Conservation (phyloP, 2,888 invertebrate genomes). For the Nyleta sp. region DNA sequence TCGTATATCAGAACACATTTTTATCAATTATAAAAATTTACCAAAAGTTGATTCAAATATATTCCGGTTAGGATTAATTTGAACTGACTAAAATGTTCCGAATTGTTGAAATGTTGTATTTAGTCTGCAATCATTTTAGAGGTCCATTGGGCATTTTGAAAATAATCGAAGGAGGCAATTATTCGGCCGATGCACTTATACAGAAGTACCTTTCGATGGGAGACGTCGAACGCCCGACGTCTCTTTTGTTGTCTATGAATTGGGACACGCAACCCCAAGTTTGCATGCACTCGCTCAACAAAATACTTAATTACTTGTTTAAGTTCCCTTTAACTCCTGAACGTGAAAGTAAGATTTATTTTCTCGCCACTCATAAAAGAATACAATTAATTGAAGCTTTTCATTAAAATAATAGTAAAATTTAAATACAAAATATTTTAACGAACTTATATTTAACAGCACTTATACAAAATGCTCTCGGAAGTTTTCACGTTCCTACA, state of each 20-base stretch:
- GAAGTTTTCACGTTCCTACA: conserved; percentile 90
- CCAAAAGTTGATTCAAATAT: neutral
- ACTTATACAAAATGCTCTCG: conserved; percentile 89
- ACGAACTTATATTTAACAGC: conserved; percentile 66
- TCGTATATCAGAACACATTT: too few species aligned
- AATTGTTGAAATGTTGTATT: too few species aligned
- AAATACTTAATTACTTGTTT: conserved; percentile 87
- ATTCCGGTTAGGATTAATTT: too few species aligned
- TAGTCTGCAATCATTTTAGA: too few species aligned
- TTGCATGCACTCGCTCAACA: conserved; percentile 89
- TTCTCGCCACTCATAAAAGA: too few species aligned
- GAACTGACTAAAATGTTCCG: too few species aligned
- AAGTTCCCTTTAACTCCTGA: conserved; percentile 85
- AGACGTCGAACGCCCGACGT: conserved; percentile 88
- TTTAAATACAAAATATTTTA: conserved; percentile 6
- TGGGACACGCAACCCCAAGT: conserved; percentile 91
- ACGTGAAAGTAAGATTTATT: conserved; percentile 84
- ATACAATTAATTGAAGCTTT: too few species aligned
- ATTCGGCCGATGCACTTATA: conserved; percentile 86
- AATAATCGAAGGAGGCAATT: conserved; percentile 83
- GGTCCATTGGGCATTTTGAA: conserved; percentile 85
- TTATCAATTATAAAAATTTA: too few species aligned
- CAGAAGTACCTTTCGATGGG: conserved; percentile 86
- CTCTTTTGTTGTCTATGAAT: conserved; percentile 87
- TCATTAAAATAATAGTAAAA: too few species aligned